Conservation (phyloP, 2,888 invertebrate genomes). For the Iphiclides podalirius region DNA sequence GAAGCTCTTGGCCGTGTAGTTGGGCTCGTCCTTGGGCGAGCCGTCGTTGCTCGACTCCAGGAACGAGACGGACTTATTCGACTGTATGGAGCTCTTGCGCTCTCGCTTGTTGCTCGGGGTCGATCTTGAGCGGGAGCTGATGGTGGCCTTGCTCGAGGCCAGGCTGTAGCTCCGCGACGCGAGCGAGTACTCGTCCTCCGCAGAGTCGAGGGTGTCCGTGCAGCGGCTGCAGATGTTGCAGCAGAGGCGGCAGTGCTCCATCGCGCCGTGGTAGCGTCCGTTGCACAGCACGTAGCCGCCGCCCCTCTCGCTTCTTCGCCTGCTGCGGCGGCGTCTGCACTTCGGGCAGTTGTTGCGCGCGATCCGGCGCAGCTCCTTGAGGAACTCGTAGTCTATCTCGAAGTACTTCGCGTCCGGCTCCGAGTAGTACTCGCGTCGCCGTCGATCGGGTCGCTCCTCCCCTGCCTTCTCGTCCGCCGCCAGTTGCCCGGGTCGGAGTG, state of each 20-base stretch:
- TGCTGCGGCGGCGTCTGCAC: slow-evolving; percentile 48
- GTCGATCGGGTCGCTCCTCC: slow-evolving; percentile 44
- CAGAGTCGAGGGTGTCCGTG: slow-evolving; percentile 63
- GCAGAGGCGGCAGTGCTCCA: slow-evolving; percentile 64
- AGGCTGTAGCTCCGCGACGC: slow-evolving; percentile 61
- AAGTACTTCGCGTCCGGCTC: slow-evolving; percentile 75
- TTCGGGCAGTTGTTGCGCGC: slow-evolving; percentile 68
- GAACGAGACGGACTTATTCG: slow-evolving; percentile 73
- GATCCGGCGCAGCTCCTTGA: slow-evolving; percentile 66
- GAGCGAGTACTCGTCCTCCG: slow-evolving; percentile 64
- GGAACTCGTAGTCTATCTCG: slow-evolving; percentile 74
- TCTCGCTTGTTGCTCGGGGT: slow-evolving; percentile 43
- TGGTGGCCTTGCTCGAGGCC: slow-evolving; percentile 39
- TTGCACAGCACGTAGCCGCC: slow-evolving; percentile 60
- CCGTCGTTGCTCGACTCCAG: slow-evolving; percentile 68
- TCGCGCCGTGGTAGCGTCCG: slow-evolving; percentile 60
- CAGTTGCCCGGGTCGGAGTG: slow-evolving; percentile 63
- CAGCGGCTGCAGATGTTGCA: slow-evolving; percentile 62
- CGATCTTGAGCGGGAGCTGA: slow-evolving; percentile 42
- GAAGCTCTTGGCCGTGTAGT: slow-evolving; percentile 75
- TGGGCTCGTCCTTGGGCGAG: slow-evolving; percentile 65
- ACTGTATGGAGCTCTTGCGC: slow-evolving; percentile 68
- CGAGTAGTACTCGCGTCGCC: slow-evolving; percentile 65
- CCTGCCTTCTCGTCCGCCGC: slow-evolving; percentile 32
- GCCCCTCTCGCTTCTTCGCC: slow-evolving; percentile 39